phyloP scores from a whole-genome alignment of 2,797 vertebrate species.

The Pteronotus mesoamericanus region DNA sequence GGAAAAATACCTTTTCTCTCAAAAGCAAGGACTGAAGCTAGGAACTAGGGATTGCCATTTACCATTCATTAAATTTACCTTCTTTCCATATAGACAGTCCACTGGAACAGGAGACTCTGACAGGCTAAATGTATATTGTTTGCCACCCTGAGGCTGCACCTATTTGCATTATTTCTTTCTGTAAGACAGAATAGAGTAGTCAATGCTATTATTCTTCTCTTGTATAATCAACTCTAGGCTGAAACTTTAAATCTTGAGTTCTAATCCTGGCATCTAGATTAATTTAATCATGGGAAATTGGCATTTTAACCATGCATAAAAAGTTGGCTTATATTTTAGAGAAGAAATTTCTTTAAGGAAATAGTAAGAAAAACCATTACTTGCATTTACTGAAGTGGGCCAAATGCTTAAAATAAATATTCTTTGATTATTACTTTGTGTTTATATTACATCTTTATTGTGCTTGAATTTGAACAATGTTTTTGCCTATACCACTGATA shows the following conservation, averaged over 20 bases:
- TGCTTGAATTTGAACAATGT: not conserved
- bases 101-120: not conserved
- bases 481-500: not conserved
- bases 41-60: not conserved
- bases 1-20: not conserved
- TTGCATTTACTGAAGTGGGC: not conserved
- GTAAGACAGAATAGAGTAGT: not conserved
- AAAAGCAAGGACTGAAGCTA: not conserved
- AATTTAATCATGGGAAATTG: not conserved
- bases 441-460: not conserved
- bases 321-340: not conserved
- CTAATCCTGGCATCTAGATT: not conserved
- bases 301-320: not conserved
- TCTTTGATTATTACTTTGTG: not conserved
- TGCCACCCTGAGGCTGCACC: not conserved
- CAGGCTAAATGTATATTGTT: not conserved
- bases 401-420: slow-evolving; percentile 32
- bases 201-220: not conserved
- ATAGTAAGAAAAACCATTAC: not conserved
- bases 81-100: not conserved
- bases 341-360: not conserved
- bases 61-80: not conserved
- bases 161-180: slow-evolving; percentile 38
- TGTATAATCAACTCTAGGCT: not conserved
- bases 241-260: slow-evolving; percentile 40